These are phyloP conservation scores for Paradoxurus hermaphroditus DNA, from an alignment of 2,113 vertebrate species.

Conservation along the genomic window DNA sequence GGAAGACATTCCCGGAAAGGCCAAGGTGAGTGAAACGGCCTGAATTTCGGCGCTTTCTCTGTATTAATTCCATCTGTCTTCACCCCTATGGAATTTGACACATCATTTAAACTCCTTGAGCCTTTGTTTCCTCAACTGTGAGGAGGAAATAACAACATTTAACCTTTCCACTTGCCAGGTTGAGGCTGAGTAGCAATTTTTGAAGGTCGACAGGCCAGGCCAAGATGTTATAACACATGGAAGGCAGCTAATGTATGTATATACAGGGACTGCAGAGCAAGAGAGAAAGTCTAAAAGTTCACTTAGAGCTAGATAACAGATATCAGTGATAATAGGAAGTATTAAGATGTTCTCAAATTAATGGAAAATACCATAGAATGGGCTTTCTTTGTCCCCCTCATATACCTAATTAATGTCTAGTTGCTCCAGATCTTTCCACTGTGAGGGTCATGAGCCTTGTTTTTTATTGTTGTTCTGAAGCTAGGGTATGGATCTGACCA, in stretches of 20 bases:
- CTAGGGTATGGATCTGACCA: neutral
- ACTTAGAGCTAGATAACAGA: neutral
- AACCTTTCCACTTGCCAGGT: neutral
- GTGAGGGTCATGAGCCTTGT: neutral
- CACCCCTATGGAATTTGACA: neutral
- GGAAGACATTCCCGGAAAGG: neutral
- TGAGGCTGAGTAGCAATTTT: neutral
- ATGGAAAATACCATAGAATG: neutral
- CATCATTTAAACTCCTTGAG: neutral
- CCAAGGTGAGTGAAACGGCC: neutral
- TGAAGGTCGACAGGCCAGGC: neutral
- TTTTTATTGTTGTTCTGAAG: neutral
- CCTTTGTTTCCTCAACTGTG: neutral
- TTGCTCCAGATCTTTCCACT: neutral
- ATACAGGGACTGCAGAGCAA: neutral
- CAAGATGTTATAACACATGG: neutral
- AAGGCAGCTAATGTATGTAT: neutral
- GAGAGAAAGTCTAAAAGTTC: neutral
- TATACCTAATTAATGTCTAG: neutral
- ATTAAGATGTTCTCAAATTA: neutral
- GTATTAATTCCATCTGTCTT: neutral
- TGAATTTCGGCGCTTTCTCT: neutral
- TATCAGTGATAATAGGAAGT: neutral
- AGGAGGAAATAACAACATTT: neutral
- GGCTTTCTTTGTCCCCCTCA: neutral